Base-by-base conservation (phyloP, 23 tunicate species). In the Ascidia mentula region DNA sequence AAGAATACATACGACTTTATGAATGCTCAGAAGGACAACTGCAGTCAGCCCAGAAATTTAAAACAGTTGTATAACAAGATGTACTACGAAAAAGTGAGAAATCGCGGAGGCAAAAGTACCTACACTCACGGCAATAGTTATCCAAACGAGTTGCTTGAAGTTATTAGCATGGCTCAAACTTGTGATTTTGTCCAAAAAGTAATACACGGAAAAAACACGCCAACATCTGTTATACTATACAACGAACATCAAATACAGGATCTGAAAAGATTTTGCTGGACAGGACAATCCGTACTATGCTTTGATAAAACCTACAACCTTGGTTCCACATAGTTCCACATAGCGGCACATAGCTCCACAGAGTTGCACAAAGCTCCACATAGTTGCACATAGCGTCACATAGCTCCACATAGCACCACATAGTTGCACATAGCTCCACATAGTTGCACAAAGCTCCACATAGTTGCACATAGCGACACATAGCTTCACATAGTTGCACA, bases 231-330 rank as follows among this genome's bases (percentile, higher is more conserved):
- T 71, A 3, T 20, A 4, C 39, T 71, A 4, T 71, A 34, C 13
- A 71, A 35, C 30, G 75, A 71, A 18, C n/a, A 71, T 17, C 75
- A 71, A 71, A 71, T 71, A 7, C 18, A n/a, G 18, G 75, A 71
- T 18, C 36, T 71, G 7, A 71, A 71, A 34, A 5, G 75, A 6
- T 71, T 71, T 71, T 71, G 75, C 35, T 9, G 30, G 6, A 18
- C 38, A 4, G 35, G 75, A 22, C 4, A 71, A 71, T 28, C 75
- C 1, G 75, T 71, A 2, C 13, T 34, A 17, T 34, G 75, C 13
- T 28, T n/a, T 2, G 75, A 71, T 36, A 71, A 71, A 36, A 71
- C 75, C 34, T 71, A 3, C 32, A 71, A 71, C 35, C 13, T 71
- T 3, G 75, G 75, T n/a, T n/a, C n/a, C n/a, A n/a, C n/a, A n/a